phyloP scores from a whole-genome alignment of 2,888 invertebrate genomes.

The Cerastis leucographa region DNA sequence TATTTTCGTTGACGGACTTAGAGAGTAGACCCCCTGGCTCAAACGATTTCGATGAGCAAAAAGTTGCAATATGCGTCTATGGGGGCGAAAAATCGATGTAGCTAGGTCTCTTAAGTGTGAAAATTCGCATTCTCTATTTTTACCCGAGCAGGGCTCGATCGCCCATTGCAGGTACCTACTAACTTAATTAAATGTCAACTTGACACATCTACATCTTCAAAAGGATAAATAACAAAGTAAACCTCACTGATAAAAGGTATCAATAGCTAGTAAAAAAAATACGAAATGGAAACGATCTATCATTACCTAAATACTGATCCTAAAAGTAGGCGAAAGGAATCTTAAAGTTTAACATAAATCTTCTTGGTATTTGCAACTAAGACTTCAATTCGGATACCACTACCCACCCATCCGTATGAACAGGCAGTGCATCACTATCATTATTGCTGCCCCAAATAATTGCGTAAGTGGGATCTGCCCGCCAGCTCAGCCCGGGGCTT shows the following conservation, averaged over 20 bases:
- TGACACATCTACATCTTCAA: background rate
- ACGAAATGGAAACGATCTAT: background rate
- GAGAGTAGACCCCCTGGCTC: no score
- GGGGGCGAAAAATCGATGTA: no score
- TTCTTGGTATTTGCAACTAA: background rate
- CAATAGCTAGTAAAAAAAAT: background rate
- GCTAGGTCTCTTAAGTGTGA: no score
- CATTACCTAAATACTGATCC: background rate
- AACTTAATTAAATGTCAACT: background rate
- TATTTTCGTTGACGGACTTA: no score
- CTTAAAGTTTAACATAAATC: background rate
- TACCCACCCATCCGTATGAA: background rate
- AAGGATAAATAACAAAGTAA: background rate
- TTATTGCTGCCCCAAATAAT: slow-evolving; percentile 70
- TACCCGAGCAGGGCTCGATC: no score
- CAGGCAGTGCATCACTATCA: slow-evolving; percentile 60
- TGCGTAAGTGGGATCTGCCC: slow-evolving; percentile 78
- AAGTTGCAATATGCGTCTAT: no score
- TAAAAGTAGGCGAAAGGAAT: background rate
- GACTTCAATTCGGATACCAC: slow-evolving; percentile 8
- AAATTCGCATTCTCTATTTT: no score
- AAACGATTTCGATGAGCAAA: no score
- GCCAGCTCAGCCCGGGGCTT: slow-evolving; percentile 49
- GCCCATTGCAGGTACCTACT: background rate
- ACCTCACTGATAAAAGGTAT: background rate